Evolutionary conservation across 2,113 vertebrate species (phyloP).

Genomic region (Mungos mungo): DNA sequence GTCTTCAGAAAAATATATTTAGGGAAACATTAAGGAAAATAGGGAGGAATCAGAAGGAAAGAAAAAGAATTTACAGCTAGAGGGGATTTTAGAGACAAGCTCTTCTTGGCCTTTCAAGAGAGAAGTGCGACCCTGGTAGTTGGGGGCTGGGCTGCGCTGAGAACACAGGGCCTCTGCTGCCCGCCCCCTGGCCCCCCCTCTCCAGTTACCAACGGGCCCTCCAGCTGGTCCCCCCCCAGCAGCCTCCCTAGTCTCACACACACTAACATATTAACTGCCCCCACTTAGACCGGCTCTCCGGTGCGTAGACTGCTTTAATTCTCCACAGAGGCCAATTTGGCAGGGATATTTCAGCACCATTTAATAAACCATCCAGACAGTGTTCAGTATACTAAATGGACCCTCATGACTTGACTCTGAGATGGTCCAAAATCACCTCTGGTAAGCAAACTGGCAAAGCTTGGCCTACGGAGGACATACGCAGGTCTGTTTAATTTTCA

Average conservation of each 20-base stretch:
- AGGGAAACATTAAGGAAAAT: neutral
- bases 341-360: neutral
- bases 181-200: neutral
- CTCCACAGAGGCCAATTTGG: neutral
- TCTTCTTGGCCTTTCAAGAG: neutral
- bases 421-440: neutral
- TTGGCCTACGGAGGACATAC: neutral
- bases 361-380: constrained; percentile 45
- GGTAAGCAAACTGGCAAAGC: neutral
- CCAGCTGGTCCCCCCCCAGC: neutral
- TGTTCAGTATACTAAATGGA: neutral
- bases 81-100: neutral
- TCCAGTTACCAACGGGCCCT: neutral
- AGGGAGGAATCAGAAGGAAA: neutral
- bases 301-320: neutral
- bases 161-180: neutral
- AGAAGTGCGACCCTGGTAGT: neutral
- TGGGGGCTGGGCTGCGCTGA: neutral
- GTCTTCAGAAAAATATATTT: constrained; percentile 3
- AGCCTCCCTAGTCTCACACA: neutral
- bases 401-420: neutral
- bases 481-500: neutral
- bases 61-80: neutral
- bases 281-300: neutral
- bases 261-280: neutral